Base-by-base conservation (phyloP, 2,113 vertebrate genomes). In the Physeter macrocephalus region DNA sequence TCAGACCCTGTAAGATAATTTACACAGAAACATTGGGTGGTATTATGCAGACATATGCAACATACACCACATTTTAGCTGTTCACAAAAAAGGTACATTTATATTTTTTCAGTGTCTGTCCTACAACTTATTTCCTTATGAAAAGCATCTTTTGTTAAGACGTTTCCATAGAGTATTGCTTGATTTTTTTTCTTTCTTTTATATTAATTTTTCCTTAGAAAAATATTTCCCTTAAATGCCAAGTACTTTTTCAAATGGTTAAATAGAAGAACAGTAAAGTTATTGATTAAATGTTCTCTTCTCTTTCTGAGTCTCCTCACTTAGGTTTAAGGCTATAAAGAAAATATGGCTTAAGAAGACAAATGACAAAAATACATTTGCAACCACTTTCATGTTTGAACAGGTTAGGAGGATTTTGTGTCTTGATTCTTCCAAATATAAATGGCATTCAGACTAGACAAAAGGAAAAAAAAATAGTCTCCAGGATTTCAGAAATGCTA, bases 201-300 rank as follows among this genome's bases (percentile, higher is more conserved):
- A 69, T 74, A 5, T 46, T 81, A 64, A 61, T 71, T 93, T 93
- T 84, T 71, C 13, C 20, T 36, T 54, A 94, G 52, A 75, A 95
- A 90, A 88, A 17, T 34, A 54, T 57, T 88, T 93, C 57, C 39
- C 59, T 64, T 72, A 61, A 92, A 81, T 43, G 39, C 11, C 15
- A 89, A n/a, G 9, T 80, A 75, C 29, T 46, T 54, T 97, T 87
- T 92, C 36, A 92, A 90, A 69, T 95, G 34, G 72, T n/a, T 92
- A 66, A 89, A 57, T 52, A 49, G 23, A 88, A 87, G 36, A 96
- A 93, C 11, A 83, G 20, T 74, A 94, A 90, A 84, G 27, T 67
- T 81, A 78, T 39, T 21, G n/a, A 52, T 88, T 75, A 86, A 94
- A 88, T 12, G 84, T n/a, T 43, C 7, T 54, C 36, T 67, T 94